Conservation (phyloP, 2,797 vertebrate genomes). For the Neosilurus hyrtlii region DNA sequence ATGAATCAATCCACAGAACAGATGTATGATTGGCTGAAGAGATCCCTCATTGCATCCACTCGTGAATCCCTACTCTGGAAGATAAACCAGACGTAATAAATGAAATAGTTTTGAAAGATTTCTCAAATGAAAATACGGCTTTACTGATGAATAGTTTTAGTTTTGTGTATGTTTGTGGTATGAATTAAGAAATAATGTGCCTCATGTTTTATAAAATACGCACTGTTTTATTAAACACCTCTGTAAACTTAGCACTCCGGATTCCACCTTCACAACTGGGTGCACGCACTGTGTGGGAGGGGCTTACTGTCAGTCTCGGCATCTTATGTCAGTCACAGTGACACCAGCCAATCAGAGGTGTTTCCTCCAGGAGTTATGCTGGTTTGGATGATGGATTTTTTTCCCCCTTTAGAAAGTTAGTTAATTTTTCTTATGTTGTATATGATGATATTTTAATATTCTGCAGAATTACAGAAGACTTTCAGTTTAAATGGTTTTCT, state of each 20-base stretch:
- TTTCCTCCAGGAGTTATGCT: background rate
- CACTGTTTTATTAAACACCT: background rate
- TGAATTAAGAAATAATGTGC: background rate
- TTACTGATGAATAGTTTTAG: background rate
- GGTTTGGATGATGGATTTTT: too few species aligned
- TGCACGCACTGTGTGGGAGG: too few species aligned
- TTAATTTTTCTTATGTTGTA: background rate
- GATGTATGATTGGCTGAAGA: slow-evolving; percentile 11
- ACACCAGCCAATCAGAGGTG: background rate
- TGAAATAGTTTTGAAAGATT: background rate
- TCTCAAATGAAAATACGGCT: background rate
- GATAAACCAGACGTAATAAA: background rate
- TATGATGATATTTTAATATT: background rate
- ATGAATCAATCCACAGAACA: background rate
- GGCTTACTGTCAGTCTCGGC: background rate
- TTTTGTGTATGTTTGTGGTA: background rate
- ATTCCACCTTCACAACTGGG: background rate
- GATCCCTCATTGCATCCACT: background rate
- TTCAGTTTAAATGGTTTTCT: background rate
- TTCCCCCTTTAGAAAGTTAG: too few species aligned
- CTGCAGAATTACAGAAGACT: background rate
- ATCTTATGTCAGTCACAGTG: slow-evolving; percentile 2
- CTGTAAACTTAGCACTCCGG: background rate
- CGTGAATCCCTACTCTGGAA: background rate
- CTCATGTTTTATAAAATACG: background rate